Base-by-base conservation (phyloP, 2,113 vertebrate genomes). In the Aphelocoma coerulescens region DNA sequence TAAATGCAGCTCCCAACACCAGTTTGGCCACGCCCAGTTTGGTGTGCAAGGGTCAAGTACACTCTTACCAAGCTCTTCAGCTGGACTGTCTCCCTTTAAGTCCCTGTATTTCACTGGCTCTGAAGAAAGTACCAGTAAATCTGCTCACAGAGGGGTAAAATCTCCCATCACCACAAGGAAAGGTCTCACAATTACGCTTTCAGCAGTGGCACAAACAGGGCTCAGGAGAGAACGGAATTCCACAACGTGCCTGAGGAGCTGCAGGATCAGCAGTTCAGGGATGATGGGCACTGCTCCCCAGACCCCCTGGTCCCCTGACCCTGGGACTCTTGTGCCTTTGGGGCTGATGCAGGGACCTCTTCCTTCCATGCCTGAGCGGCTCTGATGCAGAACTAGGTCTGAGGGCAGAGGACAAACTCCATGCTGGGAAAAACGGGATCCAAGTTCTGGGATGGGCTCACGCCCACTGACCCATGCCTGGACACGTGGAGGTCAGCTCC, bases 161-260 rank as follows among this genome's bases (percentile, higher is more conserved):
- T 67, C 62, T 75, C 21, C 55, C 35, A 48, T 61, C 48, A 46
- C 28, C 74, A 74, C 71, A 80, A 63, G 44, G 39, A 18, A 73
- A 76, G 37, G 7, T 84, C 74, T 62, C 46, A 72, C 21, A 75
- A 37, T 35, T 2, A 12, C 21, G 11, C 16, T 76, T 77, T 24
- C 32, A 44, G 58, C 24, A 46, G 14, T 19, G 11, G 28, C 81
- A 48, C 19, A 65, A n/a, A 13, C 4, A 51, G 48, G 10, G 4
- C 68, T 33, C 19, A 16, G 59, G 52, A 75, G 15, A 72, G 10
- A 73, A 27, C 0, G 0, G 28, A 76, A 49, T 69, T 76, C 41
- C 67, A 68, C 28, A 13, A 7, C 1, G 8, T 7, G 23, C 52
- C 20, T 0, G 0, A 30, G 16, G 16, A 32, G 15, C 28, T 54